Evolutionary conservation across 37 sponge, comb jelly and placozoan species (phyloP), one percentile per base, ranked within the genome.

Genomic region (Amphimedon queenslandica): DNA sequence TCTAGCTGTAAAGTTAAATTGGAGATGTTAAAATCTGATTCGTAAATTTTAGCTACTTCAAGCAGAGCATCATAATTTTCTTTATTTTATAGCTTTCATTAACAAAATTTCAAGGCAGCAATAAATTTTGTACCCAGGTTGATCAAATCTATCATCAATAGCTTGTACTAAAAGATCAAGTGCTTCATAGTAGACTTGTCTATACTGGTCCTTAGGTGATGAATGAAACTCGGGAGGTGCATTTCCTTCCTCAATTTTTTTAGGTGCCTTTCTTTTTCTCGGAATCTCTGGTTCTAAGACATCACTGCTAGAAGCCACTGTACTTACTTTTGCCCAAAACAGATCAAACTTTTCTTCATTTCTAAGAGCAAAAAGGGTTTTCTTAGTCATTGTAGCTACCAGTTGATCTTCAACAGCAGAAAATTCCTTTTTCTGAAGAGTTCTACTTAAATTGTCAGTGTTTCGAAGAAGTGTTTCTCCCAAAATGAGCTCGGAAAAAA

Each of bases 401-500:
- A 31, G 53, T 60, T 82, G 83, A 18, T 63, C 83, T 42, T 75
- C 76, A 31, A 76, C 76, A 61, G 83, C 83, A 34, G 76, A 75
- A 30, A 67, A 36, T 34, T 63, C 28, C 21, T 68, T 28, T 13
- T 74, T 29, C 51, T 82, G 83, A 11, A 82, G 64, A 18, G 70
- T 63, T 69, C 69, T 74, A 51, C 83, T 82, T 23, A 82, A 70
- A 63, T 82, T 82, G 32, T 82, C 83, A 69, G 73, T 72, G 37
- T 64, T 47, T 8, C 55, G 51, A 13, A 80, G 35, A 10, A 80
- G 4, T 2, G 21, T 25, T 31, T 42, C 30, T 4, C 73, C 66
- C 25, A 80, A 51, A 25, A 6, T 42, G 1, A 63, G n/a, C 37
- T 2, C 81, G 66, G 63, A 80, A 80, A 3, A 80, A 31, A 47